Conservation (phyloP, 2,797 vertebrate genomes). For the Fratercula arctica region DNA sequence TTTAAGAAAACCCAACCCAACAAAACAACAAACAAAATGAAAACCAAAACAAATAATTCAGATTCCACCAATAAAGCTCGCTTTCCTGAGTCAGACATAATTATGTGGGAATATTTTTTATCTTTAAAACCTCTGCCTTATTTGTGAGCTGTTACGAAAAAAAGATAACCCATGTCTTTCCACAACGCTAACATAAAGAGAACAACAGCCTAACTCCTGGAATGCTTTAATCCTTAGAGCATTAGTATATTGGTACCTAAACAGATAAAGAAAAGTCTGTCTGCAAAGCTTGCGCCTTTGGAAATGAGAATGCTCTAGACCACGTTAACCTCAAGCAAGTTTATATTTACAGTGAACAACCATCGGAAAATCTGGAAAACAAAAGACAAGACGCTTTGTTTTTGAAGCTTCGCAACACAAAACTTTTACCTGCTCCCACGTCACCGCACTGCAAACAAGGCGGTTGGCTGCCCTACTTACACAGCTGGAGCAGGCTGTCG, state of each 20-base stretch:
- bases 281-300: not conserved
- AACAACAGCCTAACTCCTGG: not conserved
- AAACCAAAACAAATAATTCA: not conserved
- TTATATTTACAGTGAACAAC: not conserved
- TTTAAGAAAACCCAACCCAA: not conserved
- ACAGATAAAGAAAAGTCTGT: not conserved
- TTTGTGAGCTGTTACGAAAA: not conserved
- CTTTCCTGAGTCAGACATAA: not conserved
- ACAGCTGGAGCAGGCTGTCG: not conserved
- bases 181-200: not conserved
- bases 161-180: not conserved
- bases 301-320: not conserved
- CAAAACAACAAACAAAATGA: not conserved
- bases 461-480: not conserved
- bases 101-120: not conserved
- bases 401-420: not conserved
- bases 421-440: not conserved
- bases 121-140: not conserved
- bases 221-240: not conserved
- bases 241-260: not conserved
- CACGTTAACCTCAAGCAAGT: not conserved
- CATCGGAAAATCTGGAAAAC: not conserved
- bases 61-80: accelerated
- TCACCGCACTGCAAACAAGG: accelerated
- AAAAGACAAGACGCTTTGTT: not conserved